Percentiles rank a stretch among this genome's conserved stretches.
Conservation (phyloP, 2,797 vertebrate genomes). For the Oreortyx pictus region DNA sequence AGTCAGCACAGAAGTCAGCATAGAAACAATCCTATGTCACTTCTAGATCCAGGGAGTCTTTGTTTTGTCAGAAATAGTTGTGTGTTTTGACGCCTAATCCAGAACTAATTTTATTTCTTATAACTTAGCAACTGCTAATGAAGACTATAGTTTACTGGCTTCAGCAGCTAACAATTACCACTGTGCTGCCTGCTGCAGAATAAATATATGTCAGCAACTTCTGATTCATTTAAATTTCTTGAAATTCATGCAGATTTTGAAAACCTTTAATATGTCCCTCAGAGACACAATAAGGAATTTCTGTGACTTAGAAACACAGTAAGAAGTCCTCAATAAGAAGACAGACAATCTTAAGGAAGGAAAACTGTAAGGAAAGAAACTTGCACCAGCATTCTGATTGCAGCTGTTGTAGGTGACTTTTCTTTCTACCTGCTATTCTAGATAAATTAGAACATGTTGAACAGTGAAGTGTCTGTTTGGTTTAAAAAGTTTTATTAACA, state of each 20-base stretch:
- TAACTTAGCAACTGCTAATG: not conserved
- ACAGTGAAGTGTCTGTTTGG: not conserved
- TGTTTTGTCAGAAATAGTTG: not conserved
- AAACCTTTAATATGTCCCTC: not conserved
- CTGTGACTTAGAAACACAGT: not conserved
- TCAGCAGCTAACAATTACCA: not conserved
- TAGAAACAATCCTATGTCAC: not conserved
- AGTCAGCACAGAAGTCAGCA: not conserved
- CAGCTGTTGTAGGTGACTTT: not conserved
- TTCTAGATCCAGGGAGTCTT: not conserved
- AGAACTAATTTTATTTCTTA: not conserved
- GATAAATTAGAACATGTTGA: not conserved
- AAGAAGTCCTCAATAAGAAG: not conserved
- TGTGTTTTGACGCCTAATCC: not conserved
- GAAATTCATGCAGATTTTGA: constrained; percentile 13
- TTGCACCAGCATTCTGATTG: not conserved
- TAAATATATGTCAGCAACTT: not conserved
- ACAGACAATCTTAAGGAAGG: not conserved
- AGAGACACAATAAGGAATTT: not conserved
- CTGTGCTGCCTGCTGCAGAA: not conserved
- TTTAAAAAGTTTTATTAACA: not conserved
- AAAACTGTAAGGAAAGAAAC: not conserved
- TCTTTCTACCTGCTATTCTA: not conserved
- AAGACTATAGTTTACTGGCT: not conserved
- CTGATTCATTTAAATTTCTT: constrained; percentile 27